Evolutionary conservation across 92 coral and sea anemone species (phyloP), one percentile per base, ranked within the genome.

Genomic region (Pocillopora grandis): DNA sequence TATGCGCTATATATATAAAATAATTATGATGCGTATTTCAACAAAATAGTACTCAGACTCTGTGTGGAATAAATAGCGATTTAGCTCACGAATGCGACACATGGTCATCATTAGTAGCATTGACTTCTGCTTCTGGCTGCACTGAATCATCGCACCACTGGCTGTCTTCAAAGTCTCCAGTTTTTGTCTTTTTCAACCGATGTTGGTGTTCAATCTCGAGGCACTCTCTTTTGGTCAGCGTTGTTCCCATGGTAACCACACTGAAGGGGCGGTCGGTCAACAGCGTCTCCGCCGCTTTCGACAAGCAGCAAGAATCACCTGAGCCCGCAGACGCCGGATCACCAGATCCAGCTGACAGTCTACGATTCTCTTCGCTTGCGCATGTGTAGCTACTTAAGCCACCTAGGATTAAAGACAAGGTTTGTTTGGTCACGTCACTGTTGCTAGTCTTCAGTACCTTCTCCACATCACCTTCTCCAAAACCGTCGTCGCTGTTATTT

Each of bases 311-410:
- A 63, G 62, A 42, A 12, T 62, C 75, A 31, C 80, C 66, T 33
- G 73, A 63, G 79, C 79, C 58, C 21, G 62, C 62, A 63, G 80
- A 48, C 16, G 42, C 71, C 37, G 80, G 80, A 18, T 49, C 86
- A 62, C 74, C 86, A n/a, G 80, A 83, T 21, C 79, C 74, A 70
- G 23, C 75, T 5, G 86, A 83, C 33, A 83, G 64, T 9, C 83
- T 71, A 63, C 95, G 92, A 73, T 90, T 94, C 48, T 92, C 98
- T 59, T 94, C 95, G 63, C 98, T 94, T 55, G 72, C 90, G 62
- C 93, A 91, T 18, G 89, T 88, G 83, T 91, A 94, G 72, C 87
- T 88, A 63, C 92, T 88, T 42, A 91, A 79, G 19, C 92, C 93
- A 9, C 98, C 95, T 5, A 91, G 90, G 14, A 93, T 93, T 4